Base-by-base conservation (phyloP, 2,888 invertebrate species). In the Tanytarsus gracilentus region DNA sequence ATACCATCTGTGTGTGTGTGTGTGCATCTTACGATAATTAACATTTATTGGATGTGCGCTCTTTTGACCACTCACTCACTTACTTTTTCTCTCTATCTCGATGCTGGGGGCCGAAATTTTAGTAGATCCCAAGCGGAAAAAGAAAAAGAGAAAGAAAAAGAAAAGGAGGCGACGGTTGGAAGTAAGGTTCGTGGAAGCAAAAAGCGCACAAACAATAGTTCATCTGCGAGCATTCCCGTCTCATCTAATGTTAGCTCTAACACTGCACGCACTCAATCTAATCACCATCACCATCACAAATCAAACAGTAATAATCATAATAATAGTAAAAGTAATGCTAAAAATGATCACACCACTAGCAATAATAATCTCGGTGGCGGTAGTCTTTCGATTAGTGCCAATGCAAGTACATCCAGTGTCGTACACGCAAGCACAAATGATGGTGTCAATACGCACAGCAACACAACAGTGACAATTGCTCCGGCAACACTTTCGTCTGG, bases 91-190 rank as follows among this genome's bases (percentile, higher is more conserved):
- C n/a, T n/a, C n/a, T n/a, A n/a, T n/a, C n/a, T n/a, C n/a, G n/a
- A n/a, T n/a, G n/a, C n/a, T n/a, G n/a, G n/a, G n/a, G n/a, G n/a
- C n/a, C 30, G 18, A 33, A 29, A 30, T 27, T 59, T 16, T 64
- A 65, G 5, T 62, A 76, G 77, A 64, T 76, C 76, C 27, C 75
- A 75, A 64, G 76, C 77, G 2, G 68, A 71, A 11, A 77, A 77
- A 48, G 76, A 76, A 63, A 66, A 69, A 51, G 75, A 75, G 44
- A 74, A 72, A 63, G 62, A 67, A 4, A n/a, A n/a, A n/a, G n/a
- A n/a, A n/a, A n/a, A n/a, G n/a, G n/a, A n/a, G n/a, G n/a, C n/a
- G n/a, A n/a, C n/a, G n/a, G n/a, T n/a, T n/a, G n/a, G n/a, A n/a
- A n/a, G n/a, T n/a, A n/a, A n/a, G n/a, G n/a, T n/a, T n/a, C n/a